phyloP scores from a whole-genome alignment of 2,888 invertebrate species.

The Volucella zonaria region DNA sequence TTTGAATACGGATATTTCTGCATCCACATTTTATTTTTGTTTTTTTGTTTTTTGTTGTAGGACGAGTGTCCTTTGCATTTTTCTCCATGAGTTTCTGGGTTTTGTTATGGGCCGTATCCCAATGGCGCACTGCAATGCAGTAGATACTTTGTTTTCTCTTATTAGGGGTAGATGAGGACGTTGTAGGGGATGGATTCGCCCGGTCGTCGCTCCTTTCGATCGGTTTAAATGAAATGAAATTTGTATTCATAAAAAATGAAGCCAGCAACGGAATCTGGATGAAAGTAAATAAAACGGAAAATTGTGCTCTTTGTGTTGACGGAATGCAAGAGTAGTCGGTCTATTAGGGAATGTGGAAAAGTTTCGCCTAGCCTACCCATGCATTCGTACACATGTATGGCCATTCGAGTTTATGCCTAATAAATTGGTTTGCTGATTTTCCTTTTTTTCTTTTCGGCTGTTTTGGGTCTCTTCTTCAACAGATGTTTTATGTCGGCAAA shows the following conservation, averaged over 20 bases:
- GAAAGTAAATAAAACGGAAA: slow-evolving; percentile 53
- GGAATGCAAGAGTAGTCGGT: slow-evolving; percentile 48
- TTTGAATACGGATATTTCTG: slow-evolving; percentile 64
- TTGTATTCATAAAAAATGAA: slow-evolving; percentile 5
- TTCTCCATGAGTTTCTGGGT: slow-evolving; percentile 25
- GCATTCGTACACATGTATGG: background rate
- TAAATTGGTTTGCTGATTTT: slow-evolving; percentile 21
- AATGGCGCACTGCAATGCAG: slow-evolving; percentile 68
- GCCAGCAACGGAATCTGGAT: slow-evolving; percentile 7
- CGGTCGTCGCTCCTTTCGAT: slow-evolving; percentile 45
- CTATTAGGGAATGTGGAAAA: slow-evolving; percentile 17
- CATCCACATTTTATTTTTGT: slow-evolving; percentile 52
- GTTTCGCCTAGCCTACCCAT: no score
- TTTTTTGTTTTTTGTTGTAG: slow-evolving; percentile 11
- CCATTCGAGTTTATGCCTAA: background rate
- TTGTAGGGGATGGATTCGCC: background rate
- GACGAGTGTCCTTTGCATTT: background rate
- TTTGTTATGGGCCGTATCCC: slow-evolving; percentile 35
- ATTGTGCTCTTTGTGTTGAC: slow-evolving; percentile 52
- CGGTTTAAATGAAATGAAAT: slow-evolving; percentile 64
- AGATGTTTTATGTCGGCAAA: slow-evolving; percentile 50
- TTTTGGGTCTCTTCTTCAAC: slow-evolving; percentile 8
- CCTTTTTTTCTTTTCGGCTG: background rate
- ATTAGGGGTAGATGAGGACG: background rate
- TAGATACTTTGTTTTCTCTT: slow-evolving; percentile 45